Evolutionary conservation across 2,797 vertebrate species (phyloP), one percentile per base, ranked within the genome.

Genomic region (Crypturellus tataupa): DNA sequence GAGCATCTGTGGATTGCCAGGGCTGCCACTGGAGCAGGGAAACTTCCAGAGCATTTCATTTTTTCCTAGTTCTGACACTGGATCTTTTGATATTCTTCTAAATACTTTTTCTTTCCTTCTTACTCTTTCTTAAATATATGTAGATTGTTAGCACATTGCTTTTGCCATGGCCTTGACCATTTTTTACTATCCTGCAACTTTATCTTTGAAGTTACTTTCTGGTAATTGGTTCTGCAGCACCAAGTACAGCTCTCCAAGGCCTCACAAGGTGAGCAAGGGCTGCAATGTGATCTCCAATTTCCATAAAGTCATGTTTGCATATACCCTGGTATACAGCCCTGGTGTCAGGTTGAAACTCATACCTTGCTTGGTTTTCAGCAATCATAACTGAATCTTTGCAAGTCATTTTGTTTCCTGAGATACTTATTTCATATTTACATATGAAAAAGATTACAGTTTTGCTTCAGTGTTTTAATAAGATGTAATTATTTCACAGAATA

Each of bases 81-180:
- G 21, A 12, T 49, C 47, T 24, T 8, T 59, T 23, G 5, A 4
- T 64, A 24, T 55, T 83, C 4, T 83, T 31, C 39, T 39, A 62
- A 60, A 53, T 42, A 24, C 37, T 85, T 70, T 46, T 69, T 70
- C 21, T 51, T 49, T 42, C 40, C 19, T 23, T 68, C 12, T 79
- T 77, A 16, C 2, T 77, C 8, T 64, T 84, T 89, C 53, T 72
- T 0, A 67, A 92, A 49, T 35, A 35, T 3, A 1, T 64, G 2
- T 21, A 25, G 23, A 5, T 37, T 55, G 19, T 16, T 80, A 69
- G n/a, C 4, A 42, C 4, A 7, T 14, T 0, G 0, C 17, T 65
- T 42, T 86, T 93, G 86, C 33, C 24, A 16, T 29, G 53, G 33
- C 15, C 33, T 33, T 56, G 42, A 51, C 13, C 51, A 6, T 67